Evolutionary conservation across 2,888 invertebrate genomes (phyloP).

Genomic region (Sphaerophoria taeniata): DNA sequence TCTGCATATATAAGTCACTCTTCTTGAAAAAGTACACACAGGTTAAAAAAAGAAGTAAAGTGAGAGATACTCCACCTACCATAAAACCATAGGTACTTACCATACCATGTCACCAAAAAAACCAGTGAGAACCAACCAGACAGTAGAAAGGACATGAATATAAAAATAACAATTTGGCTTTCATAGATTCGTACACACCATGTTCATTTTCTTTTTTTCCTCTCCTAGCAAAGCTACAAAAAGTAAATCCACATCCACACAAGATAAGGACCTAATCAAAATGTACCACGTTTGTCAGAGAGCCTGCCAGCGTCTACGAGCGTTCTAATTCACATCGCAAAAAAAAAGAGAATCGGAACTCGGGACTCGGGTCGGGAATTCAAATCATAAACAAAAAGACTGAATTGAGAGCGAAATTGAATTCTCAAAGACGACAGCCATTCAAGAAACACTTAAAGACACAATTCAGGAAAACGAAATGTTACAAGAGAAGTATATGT

Average conservation of each 20-base stretch:
- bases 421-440: constrained; percentile 50
- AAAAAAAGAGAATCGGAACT: constrained; percentile 3
- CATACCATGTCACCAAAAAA: not conserved
- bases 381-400: constrained; percentile 62
- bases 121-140: constrained; percentile 36
- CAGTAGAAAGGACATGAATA: constrained; percentile 69
- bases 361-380: not conserved
- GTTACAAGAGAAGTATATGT: constrained; percentile 10
- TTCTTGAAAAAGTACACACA: constrained; percentile 62
- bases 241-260: constrained; percentile 68
- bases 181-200: constrained; percentile 39
- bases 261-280: constrained; percentile 74
- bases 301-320: constrained; percentile 17
- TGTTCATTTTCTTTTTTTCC: not conserved
- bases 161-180: constrained; percentile 73
- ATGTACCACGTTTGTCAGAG: constrained; percentile 60
- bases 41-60: constrained; percentile 55
- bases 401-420: constrained; percentile 70
- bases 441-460: constrained; percentile 37
- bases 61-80: constrained; percentile 35
- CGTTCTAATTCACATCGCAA: constrained; percentile 54
- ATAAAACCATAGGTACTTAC: constrained; percentile 21
- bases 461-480: constrained; percentile 30
- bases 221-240: constrained; percentile 26
- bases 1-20: too few relatives aligned